These are phyloP conservation scores for Uloborus diversus DNA, from an alignment of 1,140 invertebrate species.

Conservation along the genomic window DNA sequence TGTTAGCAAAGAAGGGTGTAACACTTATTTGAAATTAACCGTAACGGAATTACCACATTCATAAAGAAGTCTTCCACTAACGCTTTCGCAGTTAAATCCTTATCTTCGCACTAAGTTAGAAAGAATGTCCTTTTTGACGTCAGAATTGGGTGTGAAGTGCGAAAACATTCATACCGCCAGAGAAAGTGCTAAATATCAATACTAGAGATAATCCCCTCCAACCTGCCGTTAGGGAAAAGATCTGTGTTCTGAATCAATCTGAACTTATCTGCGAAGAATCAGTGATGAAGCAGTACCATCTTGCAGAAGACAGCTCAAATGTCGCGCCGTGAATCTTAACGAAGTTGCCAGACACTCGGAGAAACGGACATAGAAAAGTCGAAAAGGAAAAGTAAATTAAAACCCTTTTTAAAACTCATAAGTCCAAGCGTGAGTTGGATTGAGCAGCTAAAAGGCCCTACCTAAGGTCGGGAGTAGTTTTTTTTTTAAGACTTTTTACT, in stretches of 20 bases:
- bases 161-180: neutral
- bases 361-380: neutral
- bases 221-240: neutral
- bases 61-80: too few relatives aligned
- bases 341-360: neutral
- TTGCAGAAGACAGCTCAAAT: neutral
- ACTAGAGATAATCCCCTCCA: neutral
- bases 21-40: too few relatives aligned
- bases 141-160: slow-evolving; percentile 11
- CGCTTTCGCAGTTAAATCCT: too few relatives aligned
- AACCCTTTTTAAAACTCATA: slow-evolving; percentile 10
- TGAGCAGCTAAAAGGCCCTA: neutral
- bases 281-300: slow-evolving; percentile 23
- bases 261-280: slow-evolving; percentile 21
- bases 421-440: neutral
- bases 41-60: too few relatives aligned
- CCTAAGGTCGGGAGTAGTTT: neutral
- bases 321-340: slow-evolving; percentile 16
- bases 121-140: neutral
- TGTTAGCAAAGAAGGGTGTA: too few relatives aligned
- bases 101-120: neutral
- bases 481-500: neutral
- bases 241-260: slow-evolving; percentile 1
- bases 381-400: slow-evolving; percentile 20
- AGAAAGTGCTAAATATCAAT: slow-evolving; percentile 28